Conservation (phyloP, 92 coral and sea anemone genomes). For the Parazoanthus darwini region DNA sequence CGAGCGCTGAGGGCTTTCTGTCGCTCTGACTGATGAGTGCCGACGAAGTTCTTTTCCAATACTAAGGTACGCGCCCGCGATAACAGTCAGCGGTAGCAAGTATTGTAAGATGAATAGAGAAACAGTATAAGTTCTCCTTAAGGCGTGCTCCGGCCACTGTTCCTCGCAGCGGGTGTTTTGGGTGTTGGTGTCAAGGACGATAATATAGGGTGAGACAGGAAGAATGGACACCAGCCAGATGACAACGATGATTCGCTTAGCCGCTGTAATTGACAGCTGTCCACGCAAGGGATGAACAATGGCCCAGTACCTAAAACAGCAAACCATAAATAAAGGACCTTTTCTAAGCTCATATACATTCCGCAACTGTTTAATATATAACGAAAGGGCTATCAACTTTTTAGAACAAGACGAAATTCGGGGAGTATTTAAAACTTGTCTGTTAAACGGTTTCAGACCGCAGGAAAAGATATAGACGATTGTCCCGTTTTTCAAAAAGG, state of each 20-base stretch:
- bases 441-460: too few relatives aligned
- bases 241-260: slow-evolving; percentile 61
- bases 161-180: slow-evolving; percentile 58
- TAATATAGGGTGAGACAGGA: slow-evolving; percentile 70
- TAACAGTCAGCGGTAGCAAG: slow-evolving; percentile 64
- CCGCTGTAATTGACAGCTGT: slow-evolving; percentile 65
- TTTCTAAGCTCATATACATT: too few relatives aligned
- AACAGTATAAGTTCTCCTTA: slow-evolving; percentile 66
- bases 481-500: too few relatives aligned
- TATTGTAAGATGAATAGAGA: slow-evolving; percentile 64
- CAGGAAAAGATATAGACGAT: too few relatives aligned
- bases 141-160: slow-evolving; percentile 51
- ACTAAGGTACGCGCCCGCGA: slow-evolving; percentile 68
- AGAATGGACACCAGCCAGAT: slow-evolving; percentile 75
- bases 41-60: slow-evolving; percentile 69
- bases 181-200: slow-evolving; percentile 47
- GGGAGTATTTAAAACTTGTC: too few relatives aligned
- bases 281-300: slow-evolving; percentile 73
- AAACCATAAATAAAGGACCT: neutral
- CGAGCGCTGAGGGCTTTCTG: slow-evolving; percentile 23
- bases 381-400: too few relatives aligned
- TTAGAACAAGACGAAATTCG: too few relatives aligned
- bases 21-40: neutral
- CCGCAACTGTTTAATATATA: too few relatives aligned
- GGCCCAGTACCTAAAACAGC: slow-evolving; percentile 80